These are phyloP conservation scores for Endotricha flammealis DNA, from an alignment of 2,888 invertebrate genomes.

Conservation along the genomic window DNA sequence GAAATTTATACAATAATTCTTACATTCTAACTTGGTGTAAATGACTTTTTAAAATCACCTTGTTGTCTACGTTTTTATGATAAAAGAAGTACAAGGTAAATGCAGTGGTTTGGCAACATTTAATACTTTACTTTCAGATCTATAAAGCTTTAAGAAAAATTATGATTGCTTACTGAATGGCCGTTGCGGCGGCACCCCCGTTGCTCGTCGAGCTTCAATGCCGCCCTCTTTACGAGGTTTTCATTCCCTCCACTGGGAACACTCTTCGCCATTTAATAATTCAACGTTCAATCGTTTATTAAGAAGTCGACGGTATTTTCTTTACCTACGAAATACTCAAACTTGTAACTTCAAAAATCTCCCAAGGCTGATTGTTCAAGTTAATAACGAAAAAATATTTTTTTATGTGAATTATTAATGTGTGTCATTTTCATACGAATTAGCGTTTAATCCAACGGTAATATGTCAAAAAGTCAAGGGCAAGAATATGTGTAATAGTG, in stretches of 20 bases:
- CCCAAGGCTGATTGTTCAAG: no score
- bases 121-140: conserved; percentile 38
- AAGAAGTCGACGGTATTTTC: conserved; percentile 17
- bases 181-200: conserved; percentile 19
- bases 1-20: no score
- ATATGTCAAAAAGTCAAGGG: no score
- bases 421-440: no score
- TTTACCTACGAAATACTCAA: conserved; percentile 16
- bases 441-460: no score
- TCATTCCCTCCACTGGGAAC: conserved; percentile 21
- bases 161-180: conserved; percentile 33
- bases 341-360: no score
- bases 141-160: conserved; percentile 31
- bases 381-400: no score
- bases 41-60: no score
- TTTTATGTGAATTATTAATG: no score
- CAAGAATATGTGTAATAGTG: no score
- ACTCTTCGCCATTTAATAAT: conserved; percentile 23
- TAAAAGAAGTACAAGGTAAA: not conserved
- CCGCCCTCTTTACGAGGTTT: conserved; percentile 26
- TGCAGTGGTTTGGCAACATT: conserved; percentile 17
- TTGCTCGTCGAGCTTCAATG: conserved; percentile 21
- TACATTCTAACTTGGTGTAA: no score
- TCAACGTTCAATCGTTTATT: conserved; percentile 22
- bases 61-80: not conserved